phyloP scores from a whole-genome alignment of 2,797 vertebrate species.

The Tachyglossus aculeatus region DNA sequence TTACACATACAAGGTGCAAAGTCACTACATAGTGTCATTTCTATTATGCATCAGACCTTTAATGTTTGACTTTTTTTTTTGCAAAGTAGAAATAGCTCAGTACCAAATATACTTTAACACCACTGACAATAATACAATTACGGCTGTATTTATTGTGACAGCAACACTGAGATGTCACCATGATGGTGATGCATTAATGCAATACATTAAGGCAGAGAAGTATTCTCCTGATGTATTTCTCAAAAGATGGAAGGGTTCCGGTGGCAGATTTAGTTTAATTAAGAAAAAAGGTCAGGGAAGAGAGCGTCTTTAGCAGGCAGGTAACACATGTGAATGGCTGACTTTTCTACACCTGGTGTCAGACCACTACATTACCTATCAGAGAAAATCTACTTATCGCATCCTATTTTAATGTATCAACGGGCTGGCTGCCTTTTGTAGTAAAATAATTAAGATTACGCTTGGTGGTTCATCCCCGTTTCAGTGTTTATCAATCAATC shows the following conservation, averaged over 20 bases:
- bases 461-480: background rate
- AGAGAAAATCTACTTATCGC: background rate
- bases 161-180: background rate
- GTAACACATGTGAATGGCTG: background rate
- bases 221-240: background rate
- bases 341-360: background rate
- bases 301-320: background rate
- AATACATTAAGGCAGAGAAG: background rate
- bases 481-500: too few relatives aligned
- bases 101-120: background rate
- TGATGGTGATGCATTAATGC: background rate
- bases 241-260: background rate
- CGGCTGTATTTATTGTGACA: constrained; percentile 26
- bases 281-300: background rate
- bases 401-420: background rate
- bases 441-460: background rate
- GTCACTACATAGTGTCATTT: too few relatives aligned
- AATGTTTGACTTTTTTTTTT: background rate
- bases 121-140: constrained; percentile 25
- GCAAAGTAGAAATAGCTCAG: constrained; percentile 11
- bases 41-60: constrained; percentile 8
- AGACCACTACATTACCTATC: background rate
- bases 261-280: constrained; percentile 16
- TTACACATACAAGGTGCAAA: too few relatives aligned
- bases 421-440: background rate